Base-by-base conservation (phyloP, 1,140 invertebrate species). In the Listronotus oregonensis region DNA sequence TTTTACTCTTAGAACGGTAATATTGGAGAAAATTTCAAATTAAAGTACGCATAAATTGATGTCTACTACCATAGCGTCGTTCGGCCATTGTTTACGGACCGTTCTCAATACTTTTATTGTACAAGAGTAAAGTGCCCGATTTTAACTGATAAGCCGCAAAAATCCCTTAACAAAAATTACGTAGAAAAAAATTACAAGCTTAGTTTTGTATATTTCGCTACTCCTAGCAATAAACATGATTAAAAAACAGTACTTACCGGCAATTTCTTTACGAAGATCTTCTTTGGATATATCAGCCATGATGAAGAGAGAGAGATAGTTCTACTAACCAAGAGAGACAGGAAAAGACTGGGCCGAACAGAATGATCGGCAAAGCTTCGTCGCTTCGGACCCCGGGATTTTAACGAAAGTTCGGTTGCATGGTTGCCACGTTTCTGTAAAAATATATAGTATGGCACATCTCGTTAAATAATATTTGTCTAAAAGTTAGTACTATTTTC, bases 241-340 rank as follows among this genome's bases (percentile, higher is more conserved):
- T 74, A 74, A 73, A 77, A 74, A 76, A 77, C 78, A 79, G 4
- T 31, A 83, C 81, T 86, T 84, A 88, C 87, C 87, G 83, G 85
- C 84, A 77, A 88, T 87, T 82, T 88, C 86, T 78, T 87, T 87
- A 71, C 85, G 85, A 70, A 88, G 82, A 66, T 86, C 85, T 73
- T 86, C 85, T 77, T 87, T 87, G 62, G 84, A 83, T 72, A 88
- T 86, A 78, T 87, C 85, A 75, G 85, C 83, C 87, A 88, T 88
- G 75, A 77, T 82, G 67, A 66, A 71, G 27, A 61, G 69, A 71
- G 46, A 62, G 60, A 68, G 69, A 68, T 31, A 52, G 59, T 47
- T 68, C 42, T 17, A 57, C 31, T 21, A 65, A 54, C 54, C n/a
- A 47, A 67, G 14, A 66, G 68, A 72, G 74, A 76, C 51, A 54